Base-by-base conservation (phyloP, 2,888 invertebrate genomes). In the Dynastes grantii region DNA sequence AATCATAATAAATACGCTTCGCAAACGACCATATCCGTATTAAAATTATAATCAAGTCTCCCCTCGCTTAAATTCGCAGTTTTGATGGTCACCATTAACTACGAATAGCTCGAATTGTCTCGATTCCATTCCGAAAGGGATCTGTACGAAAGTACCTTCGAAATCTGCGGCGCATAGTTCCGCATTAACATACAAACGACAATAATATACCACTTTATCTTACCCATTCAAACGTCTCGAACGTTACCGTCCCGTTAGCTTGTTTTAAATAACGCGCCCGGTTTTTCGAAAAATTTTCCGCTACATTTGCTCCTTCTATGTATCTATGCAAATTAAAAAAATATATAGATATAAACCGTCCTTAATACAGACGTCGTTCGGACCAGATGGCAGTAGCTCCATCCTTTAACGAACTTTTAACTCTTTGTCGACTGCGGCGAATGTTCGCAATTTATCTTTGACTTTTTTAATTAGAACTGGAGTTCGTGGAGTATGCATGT, bases 321-420 rank as follows among this genome's bases (percentile, higher is more conserved):
- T 55, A 76, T 73, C 63, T 32, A 58, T 58, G 79, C 77, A 80
- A 81, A 80, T 80, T 80, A 81, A 81, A 81, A 81, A 81, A 37
- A 37, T 5, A 45, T 45, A 67, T 67, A 45, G 22, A 32, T 67
- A 49, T 79, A 78, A 81, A 79, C 77, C 58, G 68, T 61, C 78
- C 73, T 75, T 80, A 80, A 81, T 81, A 80, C 78, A 70, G 29
- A 51, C 16, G 49, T 61, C 78, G 78, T 73, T 64, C 37, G 22
- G 51, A 61, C 37, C 78, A 78, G 78, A 78, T 78, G 78, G 63
- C 22, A 16, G n/a, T 49, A 58, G 37, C 63, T 55, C 16, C 40
- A 51, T 64, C 53, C 51, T 67, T 77, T 49, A 49, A 49, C 67
- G 67, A 67, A 45, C n/a, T 67, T 67, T 67, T 67, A 77, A 77